A percentile compares a stretch with the other conserved stretches of the same genome.
These are phyloP conservation scores for Chaenogobius annularis DNA, from an alignment of 2,113 vertebrate species.

Conservation along the genomic window DNA sequence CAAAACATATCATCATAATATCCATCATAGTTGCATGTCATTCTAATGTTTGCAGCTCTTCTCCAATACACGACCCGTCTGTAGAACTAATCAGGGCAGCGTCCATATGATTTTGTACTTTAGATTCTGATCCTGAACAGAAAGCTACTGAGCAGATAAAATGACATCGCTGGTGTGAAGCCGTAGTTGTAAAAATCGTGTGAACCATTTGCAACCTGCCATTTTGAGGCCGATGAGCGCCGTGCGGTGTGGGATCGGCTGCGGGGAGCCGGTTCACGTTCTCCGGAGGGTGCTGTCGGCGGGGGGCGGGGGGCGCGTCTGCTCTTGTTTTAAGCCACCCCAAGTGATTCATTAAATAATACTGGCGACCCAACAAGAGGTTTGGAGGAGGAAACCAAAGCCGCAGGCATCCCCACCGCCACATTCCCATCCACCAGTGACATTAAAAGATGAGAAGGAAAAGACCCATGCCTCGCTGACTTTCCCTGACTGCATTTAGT, in stretches of 20 bases:
- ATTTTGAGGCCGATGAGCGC: conserved; percentile 50
- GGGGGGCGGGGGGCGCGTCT: conserved; percentile 22
- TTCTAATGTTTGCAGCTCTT: conserved; percentile 11
- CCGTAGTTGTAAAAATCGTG: conserved; percentile 9
- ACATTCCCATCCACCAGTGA: conserved; percentile 46
- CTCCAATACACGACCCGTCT: conserved; percentile 11
- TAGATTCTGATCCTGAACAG: conserved; percentile 21
- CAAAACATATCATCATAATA: neutral
- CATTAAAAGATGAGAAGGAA: conserved; percentile 43
- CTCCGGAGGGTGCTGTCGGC: conserved; percentile 47
- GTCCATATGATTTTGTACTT: conserved; percentile 14
- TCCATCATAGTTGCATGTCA: neutral
- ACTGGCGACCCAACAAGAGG: conserved; percentile 50
- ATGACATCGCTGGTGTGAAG: conserved; percentile 24
- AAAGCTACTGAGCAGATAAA: conserved; percentile 27
- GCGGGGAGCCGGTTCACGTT: conserved; percentile 43
- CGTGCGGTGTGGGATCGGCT: conserved; percentile 41
- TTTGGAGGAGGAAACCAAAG: conserved; percentile 57
- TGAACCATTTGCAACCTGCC: conserved; percentile 29
- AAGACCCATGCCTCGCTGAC: conserved; percentile 34
- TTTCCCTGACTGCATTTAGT: conserved; percentile 44
- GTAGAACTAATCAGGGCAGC: conserved; percentile 14
- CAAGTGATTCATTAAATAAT: conserved; percentile 60
- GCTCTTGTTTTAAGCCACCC: conserved; percentile 48
- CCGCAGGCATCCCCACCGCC: conserved; percentile 56